Base-by-base conservation (phyloP, 2,113 vertebrate species). In the Coregonus clupeaformis region DNA sequence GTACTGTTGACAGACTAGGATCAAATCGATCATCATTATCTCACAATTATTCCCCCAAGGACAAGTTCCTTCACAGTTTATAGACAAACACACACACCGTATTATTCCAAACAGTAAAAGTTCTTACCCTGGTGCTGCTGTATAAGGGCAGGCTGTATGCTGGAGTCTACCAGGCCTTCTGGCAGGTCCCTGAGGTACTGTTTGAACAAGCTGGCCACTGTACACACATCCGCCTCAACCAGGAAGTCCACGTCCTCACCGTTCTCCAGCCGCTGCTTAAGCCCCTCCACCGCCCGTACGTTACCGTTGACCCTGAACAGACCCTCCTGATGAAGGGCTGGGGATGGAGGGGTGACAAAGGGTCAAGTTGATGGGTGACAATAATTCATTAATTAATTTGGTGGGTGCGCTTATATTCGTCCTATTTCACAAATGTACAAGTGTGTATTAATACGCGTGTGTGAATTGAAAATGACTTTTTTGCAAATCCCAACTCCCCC, bases 251-350 rank as follows among this genome's bases (percentile, higher is more conserved):
- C 91, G 0, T 91, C 85, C 3, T 88, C 91, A 0, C 94, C 94
- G 0, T 78, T 89, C 82, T 98, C 96, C 0, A 96, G 92, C 1
- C 90, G 91, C 79, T 88, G 84, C 6, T 93, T 95, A 62, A 99
- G 89, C 65, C 83, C 88, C 57, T 97, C 95, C 73, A 98, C 94
- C 0, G 85, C 89, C 65, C 93, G 96, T 71, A 94, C 89, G 0
- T 92, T 98, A 30, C 96, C 96, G 0, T 95, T 98, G 67, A 99
- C 94, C 55, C 97, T 89, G 87, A 99, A 99, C 76, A 98, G 92
- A 36, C 97, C 97, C 81, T 98, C 96, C 77, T 96, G 96, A 0
- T 89, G 89, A 80, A 99, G 91, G 27, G 95, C 97, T 99, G 89
- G 1, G 88, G 85, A 70, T 52, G 73, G 0, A 82, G 0, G 0